phyloP scores from a whole-genome alignment of 2,113 vertebrate genomes.

The Ranitomeya variabilis region DNA sequence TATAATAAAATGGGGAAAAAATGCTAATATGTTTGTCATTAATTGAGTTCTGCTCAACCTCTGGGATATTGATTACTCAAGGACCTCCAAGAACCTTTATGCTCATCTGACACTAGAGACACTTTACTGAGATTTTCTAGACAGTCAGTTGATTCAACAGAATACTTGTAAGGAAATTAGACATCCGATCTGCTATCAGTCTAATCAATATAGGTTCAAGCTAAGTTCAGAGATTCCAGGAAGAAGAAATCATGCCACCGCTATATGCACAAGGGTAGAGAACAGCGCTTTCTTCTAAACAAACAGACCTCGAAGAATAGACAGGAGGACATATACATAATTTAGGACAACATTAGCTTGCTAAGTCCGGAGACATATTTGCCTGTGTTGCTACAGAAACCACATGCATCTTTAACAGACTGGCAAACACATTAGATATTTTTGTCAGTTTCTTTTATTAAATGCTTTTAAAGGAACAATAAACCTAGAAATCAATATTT shows the following conservation, averaged over 20 bases:
- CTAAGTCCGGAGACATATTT: neutral
- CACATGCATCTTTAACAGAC: neutral
- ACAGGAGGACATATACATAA: neutral
- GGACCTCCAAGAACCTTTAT: conserved; percentile 26
- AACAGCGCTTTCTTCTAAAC: neutral
- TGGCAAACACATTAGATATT: neutral
- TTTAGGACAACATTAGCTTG: neutral
- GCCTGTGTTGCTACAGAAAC: neutral
- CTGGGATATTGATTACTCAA: conserved; percentile 40
- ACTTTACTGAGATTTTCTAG: conserved; percentile 37
- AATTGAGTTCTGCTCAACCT: conserved; percentile 14
- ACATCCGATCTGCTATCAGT: conserved; percentile 32
- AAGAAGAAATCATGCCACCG: neutral
- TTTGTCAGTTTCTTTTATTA: neutral
- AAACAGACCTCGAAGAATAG: neutral
- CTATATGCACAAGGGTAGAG: neutral
- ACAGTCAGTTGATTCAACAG: conserved; percentile 41
- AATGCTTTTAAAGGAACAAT: too few species aligned
- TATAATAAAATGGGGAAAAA: conserved; percentile 1
- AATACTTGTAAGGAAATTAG: conserved; percentile 50
- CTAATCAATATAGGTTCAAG: conserved; percentile 47
- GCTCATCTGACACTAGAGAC: conserved; percentile 37
- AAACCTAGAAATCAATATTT: too few species aligned
- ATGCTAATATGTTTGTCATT: conserved; percentile 45
- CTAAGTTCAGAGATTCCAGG: conserved; percentile 31